Percentiles rank a stretch among this genome's conserved stretches.
phyloP scores from a whole-genome alignment of 2,113 vertebrate species.

The Forbesichthys agassizii region DNA sequence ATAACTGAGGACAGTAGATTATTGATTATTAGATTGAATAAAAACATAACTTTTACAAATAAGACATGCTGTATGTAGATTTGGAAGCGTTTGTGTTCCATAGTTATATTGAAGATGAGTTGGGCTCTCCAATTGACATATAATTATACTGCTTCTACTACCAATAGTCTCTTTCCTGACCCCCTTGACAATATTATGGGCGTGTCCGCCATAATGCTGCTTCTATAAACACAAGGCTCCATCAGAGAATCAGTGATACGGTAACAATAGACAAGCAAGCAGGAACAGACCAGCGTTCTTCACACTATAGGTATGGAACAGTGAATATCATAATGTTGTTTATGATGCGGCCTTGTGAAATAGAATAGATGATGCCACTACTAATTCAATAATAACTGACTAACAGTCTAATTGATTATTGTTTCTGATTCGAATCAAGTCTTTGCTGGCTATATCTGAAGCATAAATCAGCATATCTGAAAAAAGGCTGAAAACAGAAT shows the following conservation, averaged over 20 bases:
- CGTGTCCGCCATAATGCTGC: constrained; percentile 39
- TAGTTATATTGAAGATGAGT: too few species aligned
- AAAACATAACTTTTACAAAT: neutral
- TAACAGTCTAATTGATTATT: neutral
- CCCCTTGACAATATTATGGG: constrained; percentile 30
- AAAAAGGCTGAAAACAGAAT: neutral
- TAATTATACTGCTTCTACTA: neutral
- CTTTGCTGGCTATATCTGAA: constrained; percentile 16
- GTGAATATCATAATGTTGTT: neutral
- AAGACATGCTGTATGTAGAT: neutral
- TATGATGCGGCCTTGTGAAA: neutral
- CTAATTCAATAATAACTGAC: too few species aligned
- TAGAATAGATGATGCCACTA: neutral
- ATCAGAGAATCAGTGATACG: constrained; percentile 10
- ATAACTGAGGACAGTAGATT: too few species aligned
- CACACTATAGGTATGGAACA: constrained; percentile 43
- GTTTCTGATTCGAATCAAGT: constrained; percentile 2
- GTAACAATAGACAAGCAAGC: neutral
- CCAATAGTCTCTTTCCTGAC: neutral
- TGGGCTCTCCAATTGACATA: too few species aligned
- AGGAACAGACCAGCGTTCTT: neutral
- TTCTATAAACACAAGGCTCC: constrained; percentile 47
- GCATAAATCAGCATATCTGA: neutral
- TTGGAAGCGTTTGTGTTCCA: too few species aligned
- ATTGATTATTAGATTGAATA: neutral